A percentile compares a stretch with the other conserved stretches of the same genome.
Conservation (phyloP, 2,888 invertebrate genomes). For the Plutella xylostella region DNA sequence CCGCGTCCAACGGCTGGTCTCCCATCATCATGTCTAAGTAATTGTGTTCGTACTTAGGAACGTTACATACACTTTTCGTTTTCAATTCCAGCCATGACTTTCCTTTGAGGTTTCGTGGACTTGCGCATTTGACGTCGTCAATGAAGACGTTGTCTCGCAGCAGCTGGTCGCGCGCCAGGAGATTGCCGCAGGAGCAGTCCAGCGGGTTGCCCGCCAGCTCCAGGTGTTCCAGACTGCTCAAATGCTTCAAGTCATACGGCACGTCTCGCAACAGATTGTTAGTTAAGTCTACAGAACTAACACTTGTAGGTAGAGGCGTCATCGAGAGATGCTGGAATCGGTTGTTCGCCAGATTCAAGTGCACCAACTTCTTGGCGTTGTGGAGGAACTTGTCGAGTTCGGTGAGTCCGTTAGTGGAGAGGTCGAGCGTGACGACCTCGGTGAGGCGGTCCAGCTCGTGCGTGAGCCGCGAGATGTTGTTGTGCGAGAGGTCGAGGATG, state of each 20-base stretch:
- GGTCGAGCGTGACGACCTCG: conserved; percentile 72
- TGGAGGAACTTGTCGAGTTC: conserved; percentile 68
- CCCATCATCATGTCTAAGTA: conserved; percentile 73
- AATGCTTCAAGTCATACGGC: conserved; percentile 67
- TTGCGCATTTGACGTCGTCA: conserved; percentile 67
- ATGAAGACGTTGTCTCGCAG: conserved; percentile 63
- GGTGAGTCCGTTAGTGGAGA: conserved; percentile 73
- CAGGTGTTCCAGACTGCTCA: conserved; percentile 70
- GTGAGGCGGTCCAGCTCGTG: conserved; percentile 70
- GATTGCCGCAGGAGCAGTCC: conserved; percentile 77
- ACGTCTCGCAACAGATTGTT: conserved; percentile 71
- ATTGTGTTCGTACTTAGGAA: conserved; percentile 38
- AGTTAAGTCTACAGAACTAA: conserved; percentile 73
- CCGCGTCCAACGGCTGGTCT: conserved; percentile 65
- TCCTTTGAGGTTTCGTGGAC: conserved; percentile 61
- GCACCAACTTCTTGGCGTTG: conserved; percentile 69
- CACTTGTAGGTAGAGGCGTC: conserved; percentile 64
- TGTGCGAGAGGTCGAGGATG: conserved; percentile 73
- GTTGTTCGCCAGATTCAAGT: conserved; percentile 72
- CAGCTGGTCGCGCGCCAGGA: conserved; percentile 73
- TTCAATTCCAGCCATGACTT: conserved; percentile 70
- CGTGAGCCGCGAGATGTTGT: conserved; percentile 69
- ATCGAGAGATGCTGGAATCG: conserved; percentile 65
- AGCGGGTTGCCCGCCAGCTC: conserved; percentile 77
- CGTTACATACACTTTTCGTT: conserved; percentile 65